These are phyloP conservation scores for Calosoma granatense DNA, from an alignment of 1,140 invertebrate species.

Conservation along the genomic window DNA sequence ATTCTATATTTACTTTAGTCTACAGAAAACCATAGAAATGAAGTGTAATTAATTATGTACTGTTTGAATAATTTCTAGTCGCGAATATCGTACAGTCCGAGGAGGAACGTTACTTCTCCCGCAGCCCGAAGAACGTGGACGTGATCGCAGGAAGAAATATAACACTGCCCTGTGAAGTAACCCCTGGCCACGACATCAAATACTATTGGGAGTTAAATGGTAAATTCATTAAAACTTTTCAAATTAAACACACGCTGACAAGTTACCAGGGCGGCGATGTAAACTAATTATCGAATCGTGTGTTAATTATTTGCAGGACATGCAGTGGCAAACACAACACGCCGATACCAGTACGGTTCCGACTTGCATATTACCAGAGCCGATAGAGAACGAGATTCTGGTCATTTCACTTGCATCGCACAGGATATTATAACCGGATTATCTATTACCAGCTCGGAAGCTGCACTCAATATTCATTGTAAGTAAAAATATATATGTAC, in stretches of 20 bases:
- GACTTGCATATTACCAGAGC: conserved; percentile 45
- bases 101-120: conserved; percentile 46
- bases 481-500: too few relatives aligned
- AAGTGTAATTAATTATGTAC: too few relatives aligned
- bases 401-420: conserved; percentile 49
- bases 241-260: neutral
- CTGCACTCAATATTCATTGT: conserved; percentile 49
- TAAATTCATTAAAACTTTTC: conserved; percentile 21
- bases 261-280: too few relatives aligned
- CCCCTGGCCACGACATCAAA: conserved; percentile 39
- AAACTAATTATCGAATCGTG: neutral
- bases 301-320: conserved; percentile 24
- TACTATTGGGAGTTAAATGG: conserved; percentile 49
- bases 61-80: neutral
- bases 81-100: conserved; percentile 18
- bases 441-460: conserved; percentile 43
- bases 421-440: conserved; percentile 38
- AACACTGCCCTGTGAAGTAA: conserved; percentile 44
- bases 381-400: conserved; percentile 40
- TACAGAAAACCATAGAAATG: too few relatives aligned
- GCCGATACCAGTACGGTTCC: conserved; percentile 45
- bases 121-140: conserved; percentile 37
- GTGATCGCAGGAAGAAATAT: conserved; percentile 41
- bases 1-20: too few relatives aligned
- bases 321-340: conserved; percentile 42